Base-by-base conservation (phyloP, 2,888 invertebrate species). In the Calliopum simillimum region DNA sequence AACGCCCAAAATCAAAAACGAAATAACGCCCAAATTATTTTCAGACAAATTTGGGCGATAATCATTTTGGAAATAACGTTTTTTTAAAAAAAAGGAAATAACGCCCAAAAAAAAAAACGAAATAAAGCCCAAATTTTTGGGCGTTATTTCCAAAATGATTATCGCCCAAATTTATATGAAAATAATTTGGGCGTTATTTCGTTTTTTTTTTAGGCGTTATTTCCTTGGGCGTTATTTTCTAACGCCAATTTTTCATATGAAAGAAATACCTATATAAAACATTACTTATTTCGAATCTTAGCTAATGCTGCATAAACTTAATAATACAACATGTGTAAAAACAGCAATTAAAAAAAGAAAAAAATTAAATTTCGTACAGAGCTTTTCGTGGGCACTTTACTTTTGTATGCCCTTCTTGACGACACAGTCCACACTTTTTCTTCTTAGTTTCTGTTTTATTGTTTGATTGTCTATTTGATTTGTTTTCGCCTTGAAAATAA, bases 381-480 rank as follows among this genome's bases (percentile, higher is more conserved):
- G 66, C 74, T 73, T 84, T 83, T 4, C 83, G 76, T 1, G 91
- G 91, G 78, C 91, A 92, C 70, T 88, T 88, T 46, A 78, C 83
- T 69, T 89, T 87, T 0, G 87, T 90, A 78, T 92, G 92, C 13
- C 92, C 96, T 87, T 92, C 92, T 78, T 91, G 88, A 11, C 91
- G 89, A 83, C 96, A 96, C 61, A 89, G 79, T 0, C 93, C 90
- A 83, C 95, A 95, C 80, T 90, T 91, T 70, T 93, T 87, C 62
- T 86, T 74, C 64, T 77, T 78, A 4, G 64, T 25, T 3, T 53
- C 61, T 43, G 49, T 61, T 16, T 33, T 13, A 3, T 19, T 47
- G 13, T 25, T 25, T 23, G 21, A 23, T 25, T n/a, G n/a, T 66
- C 19, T 47, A 3, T 23, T 46, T 23, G 25, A 46, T 23, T 46